Conservation (phyloP, 2,888 invertebrate genomes). For the Melieria crassipennis region DNA sequence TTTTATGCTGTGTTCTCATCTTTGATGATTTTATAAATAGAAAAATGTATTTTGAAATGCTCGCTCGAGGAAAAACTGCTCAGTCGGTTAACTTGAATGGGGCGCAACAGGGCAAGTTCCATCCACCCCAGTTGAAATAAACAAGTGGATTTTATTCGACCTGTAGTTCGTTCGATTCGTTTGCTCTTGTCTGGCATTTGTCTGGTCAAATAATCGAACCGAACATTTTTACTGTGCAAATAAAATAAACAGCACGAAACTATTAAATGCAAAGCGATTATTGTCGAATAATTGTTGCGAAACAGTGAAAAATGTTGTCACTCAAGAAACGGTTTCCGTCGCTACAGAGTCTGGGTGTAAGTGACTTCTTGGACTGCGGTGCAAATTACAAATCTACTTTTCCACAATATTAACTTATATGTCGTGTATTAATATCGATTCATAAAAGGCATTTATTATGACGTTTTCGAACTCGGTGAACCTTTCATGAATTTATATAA, state of each 20-base stretch:
- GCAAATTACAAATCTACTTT: too few species aligned
- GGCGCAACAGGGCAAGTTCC: too few species aligned
- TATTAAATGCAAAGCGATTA: constrained; percentile 12
- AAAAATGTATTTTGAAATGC: not conserved
- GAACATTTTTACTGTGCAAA: constrained; percentile 3
- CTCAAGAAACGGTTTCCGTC: constrained; percentile 69
- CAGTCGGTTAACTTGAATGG: too few species aligned
- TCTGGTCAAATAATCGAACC: constrained; percentile 14
- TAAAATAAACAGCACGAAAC: not conserved
- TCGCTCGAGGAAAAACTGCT: not conserved
- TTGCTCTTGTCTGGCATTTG: constrained; percentile 24
- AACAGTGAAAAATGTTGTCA: constrained; percentile 52
- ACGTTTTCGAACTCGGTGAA: too few species aligned
- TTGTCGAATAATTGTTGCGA: constrained; percentile 18
- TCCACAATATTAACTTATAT: too few species aligned
- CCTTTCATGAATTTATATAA: too few species aligned
- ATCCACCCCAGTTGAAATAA: too few species aligned
- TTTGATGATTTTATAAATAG: constrained; percentile 1
- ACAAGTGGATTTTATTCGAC: not conserved
- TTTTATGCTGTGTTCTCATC: not conserved
- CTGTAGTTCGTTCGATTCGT: constrained; percentile 3
- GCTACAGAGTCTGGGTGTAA: constrained; percentile 68
- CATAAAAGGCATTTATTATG: too few species aligned
- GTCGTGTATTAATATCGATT: too few species aligned
- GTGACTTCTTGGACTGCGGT: constrained; percentile 44